Conservation (phyloP, 2,888 invertebrate species). For the Plagodis dolabraria region DNA sequence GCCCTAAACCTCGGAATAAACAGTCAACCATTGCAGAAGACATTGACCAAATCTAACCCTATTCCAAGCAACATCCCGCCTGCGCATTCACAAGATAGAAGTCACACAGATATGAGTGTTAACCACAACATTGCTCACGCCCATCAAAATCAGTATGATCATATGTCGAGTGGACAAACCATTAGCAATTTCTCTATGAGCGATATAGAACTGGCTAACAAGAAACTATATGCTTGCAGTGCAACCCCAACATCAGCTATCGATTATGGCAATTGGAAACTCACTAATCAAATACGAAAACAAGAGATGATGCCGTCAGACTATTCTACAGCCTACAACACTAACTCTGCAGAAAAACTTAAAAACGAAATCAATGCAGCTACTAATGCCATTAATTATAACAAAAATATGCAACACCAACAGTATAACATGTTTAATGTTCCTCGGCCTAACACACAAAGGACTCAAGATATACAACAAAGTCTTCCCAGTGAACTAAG, state of each 20-base stretch:
- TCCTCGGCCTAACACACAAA: slow-evolving; percentile 58
- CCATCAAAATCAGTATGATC: slow-evolving; percentile 72
- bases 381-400: slow-evolving; percentile 63
- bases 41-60: slow-evolving; percentile 49
- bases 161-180: slow-evolving; percentile 56
- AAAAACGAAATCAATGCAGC: slow-evolving; percentile 58
- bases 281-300: slow-evolving; percentile 66
- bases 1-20: slow-evolving; percentile 75
- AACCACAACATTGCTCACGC: slow-evolving; percentile 67
- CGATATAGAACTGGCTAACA: slow-evolving; percentile 76
- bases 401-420: slow-evolving; percentile 69
- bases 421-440: slow-evolving; percentile 66
- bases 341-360: slow-evolving; percentile 61
- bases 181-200: slow-evolving; percentile 70
- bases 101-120: slow-evolving; percentile 17
- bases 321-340: slow-evolving; percentile 65
- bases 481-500: slow-evolving; percentile 67
- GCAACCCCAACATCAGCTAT: slow-evolving; percentile 57
- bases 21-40: slow-evolving; percentile 64
- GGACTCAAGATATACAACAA: slow-evolving; percentile 67
- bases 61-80: slow-evolving; percentile 50
- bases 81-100: slow-evolving; percentile 41
- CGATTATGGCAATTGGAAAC: slow-evolving; percentile 78
- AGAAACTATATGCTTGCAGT: slow-evolving; percentile 70
- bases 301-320: slow-evolving; percentile 70